Evolutionary conservation across 2,797 vertebrate species (phyloP).

Genomic region (Adelosebastes latens): DNA sequence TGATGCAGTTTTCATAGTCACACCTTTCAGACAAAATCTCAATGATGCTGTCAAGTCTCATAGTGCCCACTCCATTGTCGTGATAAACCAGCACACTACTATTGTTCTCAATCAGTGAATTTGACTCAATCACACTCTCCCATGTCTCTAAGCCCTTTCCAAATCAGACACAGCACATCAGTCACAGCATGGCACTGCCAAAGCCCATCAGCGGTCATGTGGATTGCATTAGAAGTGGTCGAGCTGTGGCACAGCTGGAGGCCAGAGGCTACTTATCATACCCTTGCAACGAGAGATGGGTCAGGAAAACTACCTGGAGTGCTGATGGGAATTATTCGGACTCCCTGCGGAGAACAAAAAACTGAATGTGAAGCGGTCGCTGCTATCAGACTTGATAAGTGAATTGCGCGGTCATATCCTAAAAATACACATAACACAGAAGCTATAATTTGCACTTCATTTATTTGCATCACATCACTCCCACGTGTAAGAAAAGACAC

Average conservation of each 20-base stretch:
- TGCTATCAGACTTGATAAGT: not conserved
- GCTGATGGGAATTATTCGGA: conserved; percentile 21
- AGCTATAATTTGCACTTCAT: conserved; percentile 53
- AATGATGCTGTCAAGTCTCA: not conserved
- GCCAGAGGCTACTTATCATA: conserved; percentile 63
- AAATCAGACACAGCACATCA: conserved; percentile 46
- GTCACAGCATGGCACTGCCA: conserved; percentile 48
- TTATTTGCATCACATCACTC: conserved; percentile 68
- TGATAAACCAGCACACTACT: not conserved
- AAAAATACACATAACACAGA: conserved; percentile 47
- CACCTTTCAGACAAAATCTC: not conserved
- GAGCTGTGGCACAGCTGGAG: conserved; percentile 42
- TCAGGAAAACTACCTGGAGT: conserved; percentile 60
- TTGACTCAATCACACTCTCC: conserved; percentile 43
- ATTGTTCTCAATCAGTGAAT: conserved; percentile 32
- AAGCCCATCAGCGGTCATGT: conserved; percentile 45
- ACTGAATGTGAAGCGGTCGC: not conserved
- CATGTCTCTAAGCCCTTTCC: not conserved
- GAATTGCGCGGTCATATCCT: not conserved
- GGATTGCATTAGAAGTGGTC: conserved; percentile 65
- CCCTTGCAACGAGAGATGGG: conserved; percentile 25
- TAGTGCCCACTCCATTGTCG: not conserved
- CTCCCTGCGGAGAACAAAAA: conserved; percentile 37
- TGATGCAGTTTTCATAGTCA: not conserved
- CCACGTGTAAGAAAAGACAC: conserved; percentile 48